Conservation (phyloP, 2,113 vertebrate species). For the Talpa occidentalis region DNA sequence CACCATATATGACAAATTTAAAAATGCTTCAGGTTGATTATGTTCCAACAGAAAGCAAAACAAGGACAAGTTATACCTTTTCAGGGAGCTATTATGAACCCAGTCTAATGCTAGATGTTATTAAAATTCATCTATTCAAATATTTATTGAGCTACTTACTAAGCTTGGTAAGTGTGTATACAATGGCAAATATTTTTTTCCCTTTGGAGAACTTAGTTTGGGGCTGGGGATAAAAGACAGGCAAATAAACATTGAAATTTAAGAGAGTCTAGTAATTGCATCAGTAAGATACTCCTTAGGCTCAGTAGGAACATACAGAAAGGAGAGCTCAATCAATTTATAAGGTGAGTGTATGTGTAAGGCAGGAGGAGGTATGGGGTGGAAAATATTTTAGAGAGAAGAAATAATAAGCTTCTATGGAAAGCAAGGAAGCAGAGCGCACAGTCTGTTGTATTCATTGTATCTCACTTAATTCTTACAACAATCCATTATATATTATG, state of each 20-base stretch:
- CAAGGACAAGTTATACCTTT: background rate
- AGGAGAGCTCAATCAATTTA: background rate
- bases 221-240: background rate
- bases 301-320: background rate
- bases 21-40: slow-evolving; percentile 32
- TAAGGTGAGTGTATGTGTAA: background rate
- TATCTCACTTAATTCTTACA: background rate
- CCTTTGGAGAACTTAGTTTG: slow-evolving; percentile 15
- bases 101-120: background rate
- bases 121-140: slow-evolving; percentile 49
- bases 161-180: background rate
- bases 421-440: background rate
- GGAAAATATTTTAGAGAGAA: background rate
- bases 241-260: slow-evolving; percentile 31
- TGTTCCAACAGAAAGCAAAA: slow-evolving; percentile 58
- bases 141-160: slow-evolving; percentile 43
- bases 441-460: background rate
- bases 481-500: background rate
- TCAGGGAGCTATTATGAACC: slow-evolving; percentile 2
- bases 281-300: background rate
- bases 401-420: background rate
- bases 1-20: background rate
- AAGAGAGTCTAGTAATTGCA: background rate
- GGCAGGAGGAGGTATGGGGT: background rate
- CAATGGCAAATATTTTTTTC: background rate